Evolutionary conservation across 2,113 vertebrate species (phyloP).

Genomic region (Cygnus atratus): DNA sequence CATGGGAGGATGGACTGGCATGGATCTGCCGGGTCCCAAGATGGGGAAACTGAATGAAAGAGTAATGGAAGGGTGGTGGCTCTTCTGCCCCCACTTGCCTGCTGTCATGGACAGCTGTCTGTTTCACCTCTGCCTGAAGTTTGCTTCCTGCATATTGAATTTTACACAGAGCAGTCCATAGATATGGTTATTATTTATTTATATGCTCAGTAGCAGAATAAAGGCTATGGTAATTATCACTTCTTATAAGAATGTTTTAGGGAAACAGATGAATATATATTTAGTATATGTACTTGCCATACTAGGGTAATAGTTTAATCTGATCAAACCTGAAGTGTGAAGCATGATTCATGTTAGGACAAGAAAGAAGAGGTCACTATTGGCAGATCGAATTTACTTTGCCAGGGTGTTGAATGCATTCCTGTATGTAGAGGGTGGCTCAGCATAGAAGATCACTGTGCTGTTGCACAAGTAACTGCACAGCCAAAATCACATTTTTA

Average conservation of each 20-base stretch:
- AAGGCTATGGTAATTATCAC: not conserved
- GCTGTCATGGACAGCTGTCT: not conserved
- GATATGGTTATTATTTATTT: not conserved
- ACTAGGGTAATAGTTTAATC: not conserved
- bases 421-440: not conserved
- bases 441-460: not conserved
- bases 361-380: not conserved
- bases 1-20: fast-evolving
- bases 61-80: not conserved
- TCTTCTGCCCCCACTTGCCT: not conserved
- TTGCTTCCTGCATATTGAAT: not conserved
- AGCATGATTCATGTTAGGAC: not conserved
- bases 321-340: not conserved
- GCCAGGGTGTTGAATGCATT: not conserved
- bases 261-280: not conserved
- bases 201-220: not conserved
- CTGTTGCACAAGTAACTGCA: not conserved
- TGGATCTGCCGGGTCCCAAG: not conserved
- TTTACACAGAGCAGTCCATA: not conserved
- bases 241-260: not conserved
- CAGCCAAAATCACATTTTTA: slow-evolving; percentile 10
- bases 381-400: slow-evolving; percentile 14
- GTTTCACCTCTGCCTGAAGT: not conserved
- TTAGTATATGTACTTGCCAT: not conserved
- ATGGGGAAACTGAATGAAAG: not conserved